Base-by-base conservation (phyloP, 2,797 vertebrate genomes). In the Oceanodroma leucorhoa region DNA sequence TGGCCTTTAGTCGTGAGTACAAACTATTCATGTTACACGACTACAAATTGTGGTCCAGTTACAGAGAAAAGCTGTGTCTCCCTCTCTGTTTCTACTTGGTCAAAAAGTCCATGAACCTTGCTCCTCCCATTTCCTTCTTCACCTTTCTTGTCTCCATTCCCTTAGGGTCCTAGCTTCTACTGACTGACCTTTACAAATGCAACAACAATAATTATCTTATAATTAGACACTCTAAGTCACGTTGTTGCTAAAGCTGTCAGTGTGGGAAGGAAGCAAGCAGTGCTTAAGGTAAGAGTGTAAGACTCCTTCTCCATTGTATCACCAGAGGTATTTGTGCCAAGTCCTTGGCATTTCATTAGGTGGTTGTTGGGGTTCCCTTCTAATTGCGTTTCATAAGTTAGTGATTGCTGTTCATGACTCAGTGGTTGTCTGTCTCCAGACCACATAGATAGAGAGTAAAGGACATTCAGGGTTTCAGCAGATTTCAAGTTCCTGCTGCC, bases 161-260 rank as follows among this genome's bases (percentile, higher is more conserved):
- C 96, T 93, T 80, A 96, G 82, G 95, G 92, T 96, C 95, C 77
- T 84, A 50, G 80, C 95, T 96, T 96, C 95, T 66, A 88, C 87
- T 77, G 85, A 73, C 92, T 95, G 95, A 96, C 96, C 95, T 97
- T 94, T 78, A 89, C 57, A 94, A 89, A 93, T 30, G 84, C 90
- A 96, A 96, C 93, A 97, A 96, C 92, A 97, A 53, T 93, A 94
- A 97, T 97, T 96, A 97, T 95, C 69, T 90, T 95, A 83, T 97
- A 96, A 97, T 96, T 96, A 96, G 93, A 84, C 66, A 90, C 83
- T 96, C 51, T 29, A 96, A 95, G 94, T 94, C 95, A 95, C 70
- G 3, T 89, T 93, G 95, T 86, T 92, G 82, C 89, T 95, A 89
- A 95, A 90, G 87, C 50, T 83, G 91, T 87, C 83, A 5, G 51